Evolutionary conservation across 2,888 invertebrate species (phyloP).

Genomic region (Meganola albula): DNA sequence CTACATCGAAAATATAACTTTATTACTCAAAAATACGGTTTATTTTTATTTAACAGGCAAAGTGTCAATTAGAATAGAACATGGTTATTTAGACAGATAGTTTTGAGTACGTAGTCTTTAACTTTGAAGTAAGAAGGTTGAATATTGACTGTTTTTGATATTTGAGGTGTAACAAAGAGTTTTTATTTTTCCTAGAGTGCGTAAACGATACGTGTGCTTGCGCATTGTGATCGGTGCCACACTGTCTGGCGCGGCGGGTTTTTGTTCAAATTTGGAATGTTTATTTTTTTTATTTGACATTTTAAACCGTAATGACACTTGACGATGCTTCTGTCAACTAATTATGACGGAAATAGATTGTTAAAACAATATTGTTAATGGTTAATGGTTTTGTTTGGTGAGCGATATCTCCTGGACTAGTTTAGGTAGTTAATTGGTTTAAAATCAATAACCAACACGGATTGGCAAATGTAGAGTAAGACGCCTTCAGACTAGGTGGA

Average conservation of each 20-base stretch:
- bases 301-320: constrained; percentile 43
- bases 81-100: no score
- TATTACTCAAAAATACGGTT: no score
- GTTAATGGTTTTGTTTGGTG: background rate
- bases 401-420: no score
- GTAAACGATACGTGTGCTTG: constrained; percentile 39
- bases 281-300: constrained; percentile 35
- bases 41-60: no score
- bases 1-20: no score
- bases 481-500: no score
- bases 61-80: no score
- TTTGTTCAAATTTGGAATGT: constrained; percentile 34
- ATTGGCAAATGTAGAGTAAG: no score
- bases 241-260: constrained; percentile 53
- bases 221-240: constrained; percentile 62
- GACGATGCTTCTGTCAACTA: constrained; percentile 36
- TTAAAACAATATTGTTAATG: background rate
- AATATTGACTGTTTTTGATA: background rate
- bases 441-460: no score
- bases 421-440: no score
- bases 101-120: background rate
- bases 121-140: background rate
- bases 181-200: constrained; percentile 38
- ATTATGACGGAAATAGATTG: constrained; percentile 23
- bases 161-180: background rate